Conservation (phyloP, 2,888 invertebrate species). For the Agonopterix subpropinquella region DNA sequence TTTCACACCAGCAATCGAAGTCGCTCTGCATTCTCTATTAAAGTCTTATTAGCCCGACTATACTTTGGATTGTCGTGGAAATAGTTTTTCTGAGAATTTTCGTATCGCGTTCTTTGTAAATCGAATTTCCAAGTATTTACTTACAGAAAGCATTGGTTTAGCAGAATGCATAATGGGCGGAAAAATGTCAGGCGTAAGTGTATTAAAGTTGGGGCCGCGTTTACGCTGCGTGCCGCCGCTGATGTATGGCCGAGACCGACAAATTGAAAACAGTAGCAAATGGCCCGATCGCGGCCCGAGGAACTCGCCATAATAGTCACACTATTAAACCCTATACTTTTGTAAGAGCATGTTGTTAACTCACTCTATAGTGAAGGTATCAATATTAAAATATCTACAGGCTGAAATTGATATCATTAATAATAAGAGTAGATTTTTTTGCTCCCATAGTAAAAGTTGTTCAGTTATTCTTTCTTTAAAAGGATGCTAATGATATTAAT, state of each 20-base stretch:
- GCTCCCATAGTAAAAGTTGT: too few species aligned
- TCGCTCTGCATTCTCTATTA: too few species aligned
- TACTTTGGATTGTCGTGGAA: too few species aligned
- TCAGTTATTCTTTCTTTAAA: too few species aligned
- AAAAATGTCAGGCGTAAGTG: conserved; percentile 67
- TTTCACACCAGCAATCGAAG: too few species aligned
- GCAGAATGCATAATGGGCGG: conserved; percentile 62
- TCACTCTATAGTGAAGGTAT: too few species aligned
- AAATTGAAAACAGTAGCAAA: conserved; percentile 68
- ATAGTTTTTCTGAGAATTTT: conserved; percentile 25
- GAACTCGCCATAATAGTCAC: conserved; percentile 33
- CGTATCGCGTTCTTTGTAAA: conserved; percentile 21
- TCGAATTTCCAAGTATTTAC: conserved; percentile 47
- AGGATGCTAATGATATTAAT: too few species aligned
- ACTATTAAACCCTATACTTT: conserved; percentile 12
- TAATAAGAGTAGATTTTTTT: too few species aligned
- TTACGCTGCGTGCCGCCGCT: conserved; percentile 49
- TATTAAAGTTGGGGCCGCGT: conserved; percentile 56
- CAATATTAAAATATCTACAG: too few species aligned
- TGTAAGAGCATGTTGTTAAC: too few species aligned
- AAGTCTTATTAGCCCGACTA: too few species aligned
- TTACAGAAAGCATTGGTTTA: conserved; percentile 51
- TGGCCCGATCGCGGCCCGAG: conserved; percentile 51
- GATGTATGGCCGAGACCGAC: conserved; percentile 59
- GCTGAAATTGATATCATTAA: too few species aligned